Evolutionary conservation across 2,113 vertebrate genomes (phyloP).

Genomic region (Cinclus cinclus): DNA sequence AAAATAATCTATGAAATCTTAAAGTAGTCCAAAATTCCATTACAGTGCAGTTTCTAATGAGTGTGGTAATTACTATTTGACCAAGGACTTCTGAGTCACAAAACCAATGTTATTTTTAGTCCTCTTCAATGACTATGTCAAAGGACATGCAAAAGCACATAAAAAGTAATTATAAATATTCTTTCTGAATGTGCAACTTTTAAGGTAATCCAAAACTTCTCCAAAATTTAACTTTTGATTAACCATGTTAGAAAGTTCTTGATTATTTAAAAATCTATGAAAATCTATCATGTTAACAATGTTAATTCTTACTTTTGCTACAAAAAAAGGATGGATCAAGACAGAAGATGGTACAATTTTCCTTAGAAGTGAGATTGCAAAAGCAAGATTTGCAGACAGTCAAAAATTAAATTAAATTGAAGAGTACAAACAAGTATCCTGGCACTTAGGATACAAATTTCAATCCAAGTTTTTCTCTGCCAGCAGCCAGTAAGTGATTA

Average conservation of each 20-base stretch:
- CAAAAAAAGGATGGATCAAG: not conserved
- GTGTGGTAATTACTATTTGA: not conserved
- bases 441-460: not conserved
- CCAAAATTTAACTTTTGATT: not conserved
- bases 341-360: not conserved
- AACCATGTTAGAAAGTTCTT: not conserved
- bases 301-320: not conserved
- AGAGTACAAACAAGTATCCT: not conserved
- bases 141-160: not conserved
- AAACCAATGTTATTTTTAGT: not conserved
- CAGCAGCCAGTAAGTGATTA: not conserved
- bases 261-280: not conserved
- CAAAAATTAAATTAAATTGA: not conserved
- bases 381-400: not conserved
- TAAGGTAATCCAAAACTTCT: not conserved
- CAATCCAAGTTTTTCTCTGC: not conserved
- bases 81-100: not conserved
- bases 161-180: not conserved
- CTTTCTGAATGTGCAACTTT: not conserved
- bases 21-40: not conserved
- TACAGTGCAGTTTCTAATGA: not conserved
- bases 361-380: not conserved
- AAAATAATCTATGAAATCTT: not conserved
- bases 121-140: not conserved
- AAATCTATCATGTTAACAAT: not conserved